Conservation (phyloP, 2,797 vertebrate species). For the Odontamblyopus lacepedii region DNA sequence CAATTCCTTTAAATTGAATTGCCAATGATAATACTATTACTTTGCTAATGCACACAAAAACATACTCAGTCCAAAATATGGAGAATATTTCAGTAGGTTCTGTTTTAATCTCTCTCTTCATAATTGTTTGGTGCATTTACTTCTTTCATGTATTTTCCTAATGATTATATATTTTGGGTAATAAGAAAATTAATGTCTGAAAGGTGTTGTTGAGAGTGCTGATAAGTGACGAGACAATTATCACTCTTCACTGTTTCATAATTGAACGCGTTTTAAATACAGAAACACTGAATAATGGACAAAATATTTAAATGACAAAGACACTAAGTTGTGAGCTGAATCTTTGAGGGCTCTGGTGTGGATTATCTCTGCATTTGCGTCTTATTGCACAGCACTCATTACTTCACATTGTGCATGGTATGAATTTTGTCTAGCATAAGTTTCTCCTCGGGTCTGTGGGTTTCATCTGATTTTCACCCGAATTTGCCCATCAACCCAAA, state of each 20-base stretch:
- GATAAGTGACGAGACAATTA: constrained; percentile 5
- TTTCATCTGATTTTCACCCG: no score
- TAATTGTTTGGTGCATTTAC: background rate
- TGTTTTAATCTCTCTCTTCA: background rate
- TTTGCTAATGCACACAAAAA: no score
- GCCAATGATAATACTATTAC: no score
- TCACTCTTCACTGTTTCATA: background rate
- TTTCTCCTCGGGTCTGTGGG: no score
- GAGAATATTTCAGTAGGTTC: no score
- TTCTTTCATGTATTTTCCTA: background rate
- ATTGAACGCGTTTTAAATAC: constrained; percentile 1
- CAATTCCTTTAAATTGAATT: no score
- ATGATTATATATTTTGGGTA: background rate
- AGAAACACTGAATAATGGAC: constrained; percentile 1
- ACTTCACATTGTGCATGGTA: background rate
- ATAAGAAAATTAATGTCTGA: background rate
- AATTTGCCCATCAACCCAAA: no score
- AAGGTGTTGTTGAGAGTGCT: background rate
- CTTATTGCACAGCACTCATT: background rate
- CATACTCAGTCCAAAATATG: no score
- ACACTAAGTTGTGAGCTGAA: background rate
- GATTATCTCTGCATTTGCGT: background rate
- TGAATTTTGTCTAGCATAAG: background rate
- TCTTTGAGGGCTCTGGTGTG: background rate
- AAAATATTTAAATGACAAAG: background rate